These are phyloP conservation scores for Candidula unifasciata DNA, from an alignment of 2,888 invertebrate species.

Conservation along the genomic window DNA sequence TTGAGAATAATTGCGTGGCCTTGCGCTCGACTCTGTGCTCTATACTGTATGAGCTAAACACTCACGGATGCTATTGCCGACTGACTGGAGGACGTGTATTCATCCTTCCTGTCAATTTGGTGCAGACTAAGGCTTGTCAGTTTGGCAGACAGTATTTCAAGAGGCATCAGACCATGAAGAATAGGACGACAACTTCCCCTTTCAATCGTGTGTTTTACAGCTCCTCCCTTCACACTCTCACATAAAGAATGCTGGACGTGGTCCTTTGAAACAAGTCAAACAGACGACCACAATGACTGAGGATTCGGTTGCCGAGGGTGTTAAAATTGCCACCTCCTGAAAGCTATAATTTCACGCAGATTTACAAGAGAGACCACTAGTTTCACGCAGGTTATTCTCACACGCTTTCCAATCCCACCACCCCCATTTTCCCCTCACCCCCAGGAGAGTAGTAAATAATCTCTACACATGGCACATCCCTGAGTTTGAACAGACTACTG, in stretches of 20 bases:
- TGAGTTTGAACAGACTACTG: too few relatives aligned
- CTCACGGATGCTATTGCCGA: neutral
- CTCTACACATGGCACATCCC: neutral
- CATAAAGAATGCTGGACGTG: conserved; percentile 32
- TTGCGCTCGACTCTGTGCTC: neutral
- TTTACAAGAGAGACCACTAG: conserved; percentile 29
- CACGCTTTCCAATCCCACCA: neutral
- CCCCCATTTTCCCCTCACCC: neutral
- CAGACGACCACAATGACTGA: conserved; percentile 35
- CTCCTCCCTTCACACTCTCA: conserved; percentile 38
- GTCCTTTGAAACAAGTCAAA: conserved; percentile 44
- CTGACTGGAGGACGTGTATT: neutral
- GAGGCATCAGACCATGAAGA: conserved; percentile 12
- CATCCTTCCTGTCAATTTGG: neutral
- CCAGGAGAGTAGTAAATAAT: too few relatives aligned
- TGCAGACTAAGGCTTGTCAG: conserved; percentile 8
- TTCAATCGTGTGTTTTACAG: conserved; percentile 42
- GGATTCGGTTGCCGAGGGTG: conserved; percentile 45
- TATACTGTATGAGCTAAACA: neutral
- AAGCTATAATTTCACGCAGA: conserved; percentile 34
- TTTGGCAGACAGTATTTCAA: conserved; percentile 15
- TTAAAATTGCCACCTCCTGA: conserved; percentile 46
- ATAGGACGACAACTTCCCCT: conserved; percentile 41
- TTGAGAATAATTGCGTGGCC: neutral
- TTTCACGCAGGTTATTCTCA: neutral